Evolutionary conservation across 1,140 invertebrate species (phyloP), one percentile per base, ranked within the genome.

Genomic region (Zelostemma sp.): DNA sequence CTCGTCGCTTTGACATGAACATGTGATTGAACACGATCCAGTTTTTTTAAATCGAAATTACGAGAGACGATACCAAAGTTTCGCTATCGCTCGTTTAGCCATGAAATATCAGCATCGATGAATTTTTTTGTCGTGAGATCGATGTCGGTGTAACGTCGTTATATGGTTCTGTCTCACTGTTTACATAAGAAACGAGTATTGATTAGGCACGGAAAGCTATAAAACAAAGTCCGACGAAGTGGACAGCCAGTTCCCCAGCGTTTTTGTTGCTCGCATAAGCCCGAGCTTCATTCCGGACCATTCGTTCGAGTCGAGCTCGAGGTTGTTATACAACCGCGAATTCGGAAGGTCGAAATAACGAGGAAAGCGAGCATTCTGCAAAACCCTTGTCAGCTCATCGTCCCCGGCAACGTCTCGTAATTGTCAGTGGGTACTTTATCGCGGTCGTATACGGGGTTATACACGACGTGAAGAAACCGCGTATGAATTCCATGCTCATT

Each of bases 331-430:
- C 49, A 65, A 60, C 41, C 48, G 43, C 50, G 58, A 68, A 66
- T 68, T 74, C 33, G 18, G 21, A 45, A 45, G 41, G 51, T 18
- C 16, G 12, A 43, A 17, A 59, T 68, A 72, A 74, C 68, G 57
- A 66, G 56, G 31, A 62, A 50, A 49, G 17, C 46, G 51, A 53
- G 47, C 35, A 43, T 65, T n/a, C 57, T 51, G 46, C 48, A 61
- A 64, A 69, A 57, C 60, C 57, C 60, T 70, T 57, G 60, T 68
- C 63, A 73, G 63, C 59, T 41, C 68, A 64, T 73, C 49, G 56
- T 41, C 40, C 45, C 49, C 19, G 19, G 35, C 16, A 62, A 46
- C 50, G 49, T 38, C 50, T 55, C 61, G 50, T 69, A 69, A 63
- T 69, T 69, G 50, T 69, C 60, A 51, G 60, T 56, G 41, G 51